Evolutionary conservation across 2,888 invertebrate species (phyloP), one percentile per base, ranked within the genome.

Genomic region (Drosophila kambysellisi): DNA sequence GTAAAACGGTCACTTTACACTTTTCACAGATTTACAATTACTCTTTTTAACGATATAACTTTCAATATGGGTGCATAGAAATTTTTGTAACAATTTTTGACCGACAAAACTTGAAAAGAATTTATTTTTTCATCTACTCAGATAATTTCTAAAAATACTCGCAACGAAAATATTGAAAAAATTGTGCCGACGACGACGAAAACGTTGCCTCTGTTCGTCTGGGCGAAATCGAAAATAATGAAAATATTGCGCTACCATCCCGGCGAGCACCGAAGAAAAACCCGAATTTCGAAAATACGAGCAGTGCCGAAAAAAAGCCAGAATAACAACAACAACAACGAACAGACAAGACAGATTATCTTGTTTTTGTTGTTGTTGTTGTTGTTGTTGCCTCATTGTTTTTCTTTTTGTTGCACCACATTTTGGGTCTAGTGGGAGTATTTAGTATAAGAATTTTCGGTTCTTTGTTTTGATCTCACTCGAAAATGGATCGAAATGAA

Each of bases 101-200:
- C 76, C 74, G 73, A 73, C 60, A 75, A 75, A 53, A 58, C 58
- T 71, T 64, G 52, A 65, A 73, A 64, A 63, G 60, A 67, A 69
- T 51, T 69, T 57, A 68, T 51, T 57, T 56, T 54, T 57, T 65
- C 39, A 29, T 46, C 48, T 57, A 39, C 79, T 87, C 70, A 80
- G 66, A 79, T 73, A 68, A 74, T 69, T 80, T 90, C 87, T 88
- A 88, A 90, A 88, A 88, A 88, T 88, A 88, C 74, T 84, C 62
- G 77, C 88, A 76, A 81, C 50, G 74, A 79, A 81, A 88, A 74
- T 80, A 86, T 86, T 88, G 63, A 81, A 88, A 89, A 89, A 74
- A 52, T 59, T 75, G 56, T 71, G 77, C 74, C 88, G 81, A 62
- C 79, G 53, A 56, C 63, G 63, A 73, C 78, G 57, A 48, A 59